Conservation (phyloP, 2,888 invertebrate species). For the Sinotaia quadrata region DNA sequence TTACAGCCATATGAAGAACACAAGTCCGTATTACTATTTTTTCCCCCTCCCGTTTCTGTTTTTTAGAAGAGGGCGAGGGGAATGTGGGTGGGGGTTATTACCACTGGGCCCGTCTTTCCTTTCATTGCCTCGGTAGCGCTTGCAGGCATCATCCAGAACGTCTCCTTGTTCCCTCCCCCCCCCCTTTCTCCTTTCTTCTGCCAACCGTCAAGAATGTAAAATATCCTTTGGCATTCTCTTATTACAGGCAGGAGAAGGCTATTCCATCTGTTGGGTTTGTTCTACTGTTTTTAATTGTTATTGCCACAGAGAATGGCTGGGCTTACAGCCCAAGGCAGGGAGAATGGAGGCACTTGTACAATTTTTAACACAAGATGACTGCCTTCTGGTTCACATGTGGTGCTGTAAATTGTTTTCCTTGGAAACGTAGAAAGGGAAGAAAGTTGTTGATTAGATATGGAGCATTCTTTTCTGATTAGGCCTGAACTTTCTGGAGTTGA, state of each 20-base stretch:
- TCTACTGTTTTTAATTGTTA: conserved; percentile 28
- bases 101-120: conserved; percentile 2
- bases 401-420: conserved; percentile 20
- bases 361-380: neutral
- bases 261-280: conserved; percentile 23
- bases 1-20: conserved; percentile 18
- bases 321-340: neutral
- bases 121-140: neutral
- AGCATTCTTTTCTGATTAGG: conserved; percentile 20
- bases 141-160: neutral
- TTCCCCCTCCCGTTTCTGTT: neutral
- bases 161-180: neutral
- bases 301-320: conserved; percentile 20
- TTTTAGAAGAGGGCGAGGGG: neutral
- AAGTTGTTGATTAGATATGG: conserved; percentile 22
- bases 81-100: neutral
- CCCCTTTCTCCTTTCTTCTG: neutral
- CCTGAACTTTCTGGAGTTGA: conserved; percentile 10
- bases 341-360: conserved; percentile 11
- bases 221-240: conserved; percentile 22
- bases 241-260: conserved; percentile 24
- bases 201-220: conserved; percentile 27
- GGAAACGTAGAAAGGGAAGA: conserved; percentile 21
- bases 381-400: conserved; percentile 9
- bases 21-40: conserved; percentile 6